Conservation (phyloP, 2,797 vertebrate genomes). For the Clarias laeviceps region DNA sequence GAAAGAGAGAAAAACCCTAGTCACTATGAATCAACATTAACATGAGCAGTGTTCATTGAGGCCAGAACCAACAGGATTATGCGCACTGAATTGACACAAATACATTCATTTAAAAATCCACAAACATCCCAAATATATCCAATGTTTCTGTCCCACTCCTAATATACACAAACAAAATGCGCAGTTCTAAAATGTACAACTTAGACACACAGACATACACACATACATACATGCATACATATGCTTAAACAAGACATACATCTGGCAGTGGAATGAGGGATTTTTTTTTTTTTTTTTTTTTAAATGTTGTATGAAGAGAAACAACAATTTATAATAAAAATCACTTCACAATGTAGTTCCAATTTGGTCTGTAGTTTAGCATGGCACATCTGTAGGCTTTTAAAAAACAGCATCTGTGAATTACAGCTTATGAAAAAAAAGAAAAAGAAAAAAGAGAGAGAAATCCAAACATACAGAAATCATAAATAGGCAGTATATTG, state of each 20-base stretch:
- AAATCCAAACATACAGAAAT: constrained; percentile 34
- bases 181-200: constrained; percentile 68
- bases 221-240: constrained; percentile 58
- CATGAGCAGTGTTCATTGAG: constrained; percentile 30
- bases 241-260: constrained; percentile 85
- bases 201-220: not conserved
- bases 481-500: constrained; percentile 24
- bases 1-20: not conserved
- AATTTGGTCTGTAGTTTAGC: constrained; percentile 33
- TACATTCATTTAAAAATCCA: constrained; percentile 31
- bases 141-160: constrained; percentile 2
- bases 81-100: constrained; percentile 57
- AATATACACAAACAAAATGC: constrained; percentile 57
- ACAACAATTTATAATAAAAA: constrained; percentile 68
- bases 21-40: constrained; percentile 36
- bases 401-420: constrained; percentile 15
- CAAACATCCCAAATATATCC: not conserved
- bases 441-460: not conserved
- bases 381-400: constrained; percentile 23
- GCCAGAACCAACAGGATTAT: constrained; percentile 43
- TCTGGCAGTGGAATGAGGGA: constrained; percentile 81
- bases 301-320: constrained; percentile 70
- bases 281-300: too few species aligned
- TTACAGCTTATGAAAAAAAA: constrained; percentile 4
- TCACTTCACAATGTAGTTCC: constrained; percentile 41